phyloP scores from a whole-genome alignment of 2,113 vertebrate genomes.

The Callaeas wilsoni region DNA sequence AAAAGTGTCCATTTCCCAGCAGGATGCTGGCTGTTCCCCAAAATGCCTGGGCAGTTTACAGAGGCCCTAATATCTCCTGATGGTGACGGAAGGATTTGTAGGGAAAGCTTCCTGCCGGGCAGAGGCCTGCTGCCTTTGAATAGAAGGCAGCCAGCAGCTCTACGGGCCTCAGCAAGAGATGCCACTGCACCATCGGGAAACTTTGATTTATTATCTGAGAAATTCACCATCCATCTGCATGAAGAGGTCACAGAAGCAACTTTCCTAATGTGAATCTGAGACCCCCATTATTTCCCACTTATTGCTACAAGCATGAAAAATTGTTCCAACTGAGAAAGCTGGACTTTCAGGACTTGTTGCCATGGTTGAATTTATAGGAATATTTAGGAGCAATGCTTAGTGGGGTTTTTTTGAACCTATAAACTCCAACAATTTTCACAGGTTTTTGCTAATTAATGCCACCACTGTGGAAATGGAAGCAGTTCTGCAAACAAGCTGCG shows the following conservation, averaged over 20 bases:
- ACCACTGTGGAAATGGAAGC: slow-evolving; percentile 69
- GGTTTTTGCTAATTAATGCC: slow-evolving; percentile 78
- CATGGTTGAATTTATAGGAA: slow-evolving; percentile 52
- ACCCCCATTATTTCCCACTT: slow-evolving; percentile 63
- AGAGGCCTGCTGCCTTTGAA: slow-evolving; percentile 45
- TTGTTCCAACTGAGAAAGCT: slow-evolving; percentile 44
- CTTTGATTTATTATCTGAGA: slow-evolving; percentile 70
- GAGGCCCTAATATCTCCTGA: slow-evolving; percentile 27
- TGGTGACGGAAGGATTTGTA: slow-evolving; percentile 28
- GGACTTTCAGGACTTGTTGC: slow-evolving; percentile 33
- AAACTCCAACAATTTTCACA: slow-evolving; percentile 71
- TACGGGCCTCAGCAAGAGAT: slow-evolving; percentile 24
- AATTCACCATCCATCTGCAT: slow-evolving; percentile 62
- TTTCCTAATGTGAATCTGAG: slow-evolving; percentile 55
- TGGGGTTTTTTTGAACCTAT: slow-evolving; percentile 11
- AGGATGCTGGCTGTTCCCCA: slow-evolving; percentile 17
- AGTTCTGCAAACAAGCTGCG: slow-evolving; percentile 66
- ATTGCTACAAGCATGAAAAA: slow-evolving; percentile 64
- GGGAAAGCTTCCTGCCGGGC: slow-evolving; percentile 33
- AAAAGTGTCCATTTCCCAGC: slow-evolving; percentile 51
- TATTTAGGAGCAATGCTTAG: slow-evolving; percentile 50
- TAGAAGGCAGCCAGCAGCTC: slow-evolving; percentile 26
- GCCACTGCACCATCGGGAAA: slow-evolving; percentile 36
- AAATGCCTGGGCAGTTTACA: slow-evolving; percentile 25
- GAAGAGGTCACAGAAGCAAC: slow-evolving; percentile 47